Conservation (phyloP, 2,888 invertebrate species). For the Asteroscopus sphinx region DNA sequence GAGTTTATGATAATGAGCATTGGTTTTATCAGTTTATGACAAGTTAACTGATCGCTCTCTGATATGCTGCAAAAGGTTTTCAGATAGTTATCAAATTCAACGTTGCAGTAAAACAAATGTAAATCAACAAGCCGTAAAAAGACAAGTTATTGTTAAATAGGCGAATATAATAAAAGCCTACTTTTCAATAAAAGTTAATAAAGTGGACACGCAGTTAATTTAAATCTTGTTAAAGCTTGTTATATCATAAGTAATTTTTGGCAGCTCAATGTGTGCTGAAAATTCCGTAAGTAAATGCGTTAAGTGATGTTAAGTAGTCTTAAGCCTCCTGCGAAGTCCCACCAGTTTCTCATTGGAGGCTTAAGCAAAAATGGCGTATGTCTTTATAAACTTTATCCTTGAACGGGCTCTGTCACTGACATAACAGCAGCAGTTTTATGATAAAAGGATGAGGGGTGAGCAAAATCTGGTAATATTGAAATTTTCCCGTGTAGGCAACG, state of each 20-base stretch:
- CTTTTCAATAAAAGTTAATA: slow-evolving; percentile 42
- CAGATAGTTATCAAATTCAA: too few species aligned
- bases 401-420: slow-evolving; percentile 40
- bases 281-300: slow-evolving; percentile 57
- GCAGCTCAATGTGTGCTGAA: slow-evolving; percentile 48
- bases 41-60: too few species aligned
- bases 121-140: too few species aligned
- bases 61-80: too few species aligned
- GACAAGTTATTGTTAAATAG: not conserved
- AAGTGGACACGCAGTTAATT: slow-evolving; percentile 46
- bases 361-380: slow-evolving; percentile 45
- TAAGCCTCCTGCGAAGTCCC: slow-evolving; percentile 56
- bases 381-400: slow-evolving; percentile 53
- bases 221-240: slow-evolving; percentile 49
- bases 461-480: slow-evolving; percentile 55
- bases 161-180: slow-evolving; percentile 16
- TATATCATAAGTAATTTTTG: slow-evolving; percentile 58
- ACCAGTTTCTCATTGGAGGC: slow-evolving; percentile 47
- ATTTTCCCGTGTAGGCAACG: slow-evolving; percentile 41
- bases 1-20: too few species aligned
- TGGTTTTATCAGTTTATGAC: too few species aligned
- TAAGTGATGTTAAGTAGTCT: slow-evolving; percentile 59
- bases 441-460: slow-evolving; percentile 46
- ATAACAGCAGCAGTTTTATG: slow-evolving; percentile 46
- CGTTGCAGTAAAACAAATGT: too few species aligned